phyloP scores from a whole-genome alignment of 2,888 invertebrate genomes.

The Chrysodeixis includens region DNA sequence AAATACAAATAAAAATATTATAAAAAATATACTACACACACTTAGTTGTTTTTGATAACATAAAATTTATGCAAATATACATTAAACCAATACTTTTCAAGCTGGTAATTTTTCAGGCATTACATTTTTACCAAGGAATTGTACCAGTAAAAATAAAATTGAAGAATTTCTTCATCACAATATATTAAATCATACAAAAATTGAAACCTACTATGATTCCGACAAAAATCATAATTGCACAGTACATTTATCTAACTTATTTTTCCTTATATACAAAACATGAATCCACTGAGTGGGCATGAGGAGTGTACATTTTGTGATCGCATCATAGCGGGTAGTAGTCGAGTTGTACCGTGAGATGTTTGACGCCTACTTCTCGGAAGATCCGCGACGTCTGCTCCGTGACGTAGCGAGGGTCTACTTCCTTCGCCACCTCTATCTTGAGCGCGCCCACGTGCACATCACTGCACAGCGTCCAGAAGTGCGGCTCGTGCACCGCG shows the following conservation, averaged over 20 bases:
- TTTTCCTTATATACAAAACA: conserved; percentile 62
- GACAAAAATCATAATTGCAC: conserved; percentile 60
- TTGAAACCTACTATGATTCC: conserved; percentile 49
- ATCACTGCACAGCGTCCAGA: conserved; percentile 99
- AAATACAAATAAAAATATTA: conserved; percentile 51
- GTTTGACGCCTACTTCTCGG: conserved; percentile 96
- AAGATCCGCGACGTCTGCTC: conserved; percentile 98
- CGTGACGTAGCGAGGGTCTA: conserved; percentile 97
- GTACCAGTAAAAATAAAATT: conserved; percentile 31
- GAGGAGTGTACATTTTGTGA: conserved; percentile 57
- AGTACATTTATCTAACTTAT: conserved; percentile 58
- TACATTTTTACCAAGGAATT: conserved; percentile 43
- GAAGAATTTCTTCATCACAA: conserved; percentile 43
- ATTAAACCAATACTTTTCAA: conserved; percentile 52
- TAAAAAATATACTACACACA: conserved; percentile 56
- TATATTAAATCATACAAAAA: conserved; percentile 54
- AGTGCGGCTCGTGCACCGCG: conserved; percentile 98
- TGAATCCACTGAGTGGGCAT: conserved; percentile 48
- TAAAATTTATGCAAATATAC: conserved; percentile 46
- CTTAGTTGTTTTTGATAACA: conserved; percentile 34
- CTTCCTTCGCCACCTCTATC: conserved; percentile 97
- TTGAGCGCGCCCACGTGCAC: conserved; percentile 97
- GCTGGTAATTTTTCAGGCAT: conserved; percentile 48
- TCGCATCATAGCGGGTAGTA: conserved; percentile 91
- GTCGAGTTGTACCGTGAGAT: conserved; percentile 97